phyloP scores from a whole-genome alignment of 2,888 invertebrate species.

The Eupithecia vulgata region DNA sequence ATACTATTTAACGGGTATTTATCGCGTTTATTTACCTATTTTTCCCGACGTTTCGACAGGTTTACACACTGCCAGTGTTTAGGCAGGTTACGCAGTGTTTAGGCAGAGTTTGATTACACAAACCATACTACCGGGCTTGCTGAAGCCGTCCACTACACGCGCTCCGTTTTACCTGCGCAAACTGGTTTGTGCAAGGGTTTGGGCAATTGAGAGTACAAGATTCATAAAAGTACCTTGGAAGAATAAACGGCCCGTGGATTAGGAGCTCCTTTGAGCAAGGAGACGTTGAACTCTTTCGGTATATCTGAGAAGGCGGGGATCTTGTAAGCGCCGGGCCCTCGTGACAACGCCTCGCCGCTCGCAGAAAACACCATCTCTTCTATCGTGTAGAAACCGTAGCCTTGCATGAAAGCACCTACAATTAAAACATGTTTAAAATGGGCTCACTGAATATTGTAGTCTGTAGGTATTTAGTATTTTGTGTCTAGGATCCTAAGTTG shows the following conservation, averaged over 20 bases:
- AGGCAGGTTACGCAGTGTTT: no score
- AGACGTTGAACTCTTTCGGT: slow-evolving; percentile 92
- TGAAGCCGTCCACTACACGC: no score
- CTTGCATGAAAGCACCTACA: slow-evolving; percentile 92
- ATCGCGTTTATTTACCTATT: no score
- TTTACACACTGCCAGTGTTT: no score
- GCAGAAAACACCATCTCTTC: slow-evolving; percentile 92
- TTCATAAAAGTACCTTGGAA: slow-evolving; percentile 86
- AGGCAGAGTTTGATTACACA: no score
- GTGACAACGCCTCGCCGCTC: slow-evolving; percentile 87
- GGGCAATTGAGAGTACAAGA: neutral
- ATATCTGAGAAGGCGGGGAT: slow-evolving; percentile 93
- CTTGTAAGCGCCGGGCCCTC: slow-evolving; percentile 94
- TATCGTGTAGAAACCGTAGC: slow-evolving; percentile 92
- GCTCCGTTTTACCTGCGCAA: no score
- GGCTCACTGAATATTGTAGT: neutral
- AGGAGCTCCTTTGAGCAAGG: slow-evolving; percentile 90
- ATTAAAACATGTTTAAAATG: neutral
- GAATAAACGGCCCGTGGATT: slow-evolving; percentile 94
- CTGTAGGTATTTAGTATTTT: no score
- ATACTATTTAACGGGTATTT: no score
- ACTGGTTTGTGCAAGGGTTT: no score
- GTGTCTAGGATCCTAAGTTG: no score
- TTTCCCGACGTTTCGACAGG: no score
- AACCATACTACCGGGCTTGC: no score